Evolutionary conservation across 2,888 invertebrate species (phyloP), one percentile per base, ranked within the genome.

Genomic region (Drosophila kokeensis): DNA sequence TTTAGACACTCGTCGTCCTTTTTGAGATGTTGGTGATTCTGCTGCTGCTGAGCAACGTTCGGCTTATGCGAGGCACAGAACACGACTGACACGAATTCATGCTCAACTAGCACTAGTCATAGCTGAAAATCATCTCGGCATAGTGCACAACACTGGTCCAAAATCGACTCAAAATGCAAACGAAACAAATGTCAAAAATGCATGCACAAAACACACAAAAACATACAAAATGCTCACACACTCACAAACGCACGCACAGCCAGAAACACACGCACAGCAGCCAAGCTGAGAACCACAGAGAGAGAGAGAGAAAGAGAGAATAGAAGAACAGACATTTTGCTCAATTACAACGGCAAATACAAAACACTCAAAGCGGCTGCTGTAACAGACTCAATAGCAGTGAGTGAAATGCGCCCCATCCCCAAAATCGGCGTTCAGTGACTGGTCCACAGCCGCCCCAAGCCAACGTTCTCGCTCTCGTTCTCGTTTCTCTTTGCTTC

Each of bases 1-100:
- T 73, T 63, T 29, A 50, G 50, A 67, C 67, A 58, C 58, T 68
- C 69, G 79, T 87, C 87, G 79, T 81, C 82, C 80, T 79, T 77
- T 77, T 57, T 58, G 38, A 58, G 50, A 63, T 71, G 42, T n/a
- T 58, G 40, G 62, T 63, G 45, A 40, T 69, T 49, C 36, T 60
- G 73, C 73, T 54, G 42, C 68, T 53, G 55, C 67, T 57, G 42
- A 67, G 67, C 70, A 70, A 87, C 89, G 73, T 90, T 77, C 79
- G 82, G 69, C 89, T 79, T 87, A 85, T 89, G 70, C 80, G 90
- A 90, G 84, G 80, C 82, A 86, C 88, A 84, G 91, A 91, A 90
- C 87, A 90, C 92, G 88, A 92, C 91, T 92, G 87, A 87, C 79
- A 81, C 69, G 79, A 79, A 82, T 79, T 79, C 76, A 54, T 81